Percentiles rank a stretch among this genome's conserved stretches.
phyloP scores from a whole-genome alignment of 2,797 vertebrate genomes.

The Megaceryle alcyon region DNA sequence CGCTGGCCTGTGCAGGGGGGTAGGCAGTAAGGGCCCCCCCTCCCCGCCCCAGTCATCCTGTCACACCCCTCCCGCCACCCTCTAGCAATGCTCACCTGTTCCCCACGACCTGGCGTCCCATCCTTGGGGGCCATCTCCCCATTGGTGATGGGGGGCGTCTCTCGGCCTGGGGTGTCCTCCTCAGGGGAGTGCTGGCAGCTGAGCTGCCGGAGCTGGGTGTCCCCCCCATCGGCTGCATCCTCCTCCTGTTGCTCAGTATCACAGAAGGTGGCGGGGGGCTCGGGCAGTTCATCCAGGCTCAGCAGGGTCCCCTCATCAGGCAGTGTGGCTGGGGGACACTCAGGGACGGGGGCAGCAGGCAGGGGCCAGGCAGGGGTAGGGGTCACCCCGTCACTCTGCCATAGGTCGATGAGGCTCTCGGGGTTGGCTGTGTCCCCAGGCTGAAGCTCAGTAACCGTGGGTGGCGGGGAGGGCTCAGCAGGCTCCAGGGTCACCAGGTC shows the following conservation, averaged over 20 bases:
- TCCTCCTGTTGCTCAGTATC: conserved; percentile 76
- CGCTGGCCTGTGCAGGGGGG: conserved; percentile 81
- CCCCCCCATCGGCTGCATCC: conserved; percentile 63
- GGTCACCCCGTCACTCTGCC: conserved; percentile 73
- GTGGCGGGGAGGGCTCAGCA: conserved; percentile 6
- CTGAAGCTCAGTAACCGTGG: not conserved
- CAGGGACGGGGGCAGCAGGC: conserved; percentile 32
- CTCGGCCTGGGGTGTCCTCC: conserved; percentile 71
- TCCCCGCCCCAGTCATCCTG: too few relatives aligned
- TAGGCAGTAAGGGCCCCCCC: not conserved
- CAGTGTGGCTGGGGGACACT: conserved; percentile 34
- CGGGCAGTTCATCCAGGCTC: conserved; percentile 91
- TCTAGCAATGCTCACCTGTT: conserved; percentile 77
- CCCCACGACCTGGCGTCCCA: conserved; percentile 78
- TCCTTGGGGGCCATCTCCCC: conserved; percentile 93
- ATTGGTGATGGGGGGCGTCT: conserved; percentile 88
- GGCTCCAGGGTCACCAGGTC: conserved; percentile 71
- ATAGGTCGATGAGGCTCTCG: conserved; percentile 78
- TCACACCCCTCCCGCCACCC: too few relatives aligned
- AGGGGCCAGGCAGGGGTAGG: conserved; percentile 42
- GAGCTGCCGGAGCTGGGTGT: conserved; percentile 83
- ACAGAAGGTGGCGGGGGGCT: conserved; percentile 85
- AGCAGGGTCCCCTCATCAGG: conserved; percentile 78
- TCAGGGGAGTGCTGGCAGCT: conserved; percentile 88
- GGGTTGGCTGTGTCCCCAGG: conserved; percentile 19